Percentiles rank a stretch among this genome's conserved stretches.
phyloP scores from a whole-genome alignment of 1,140 invertebrate genomes.

The Venustaconcha ellipsiformis region DNA sequence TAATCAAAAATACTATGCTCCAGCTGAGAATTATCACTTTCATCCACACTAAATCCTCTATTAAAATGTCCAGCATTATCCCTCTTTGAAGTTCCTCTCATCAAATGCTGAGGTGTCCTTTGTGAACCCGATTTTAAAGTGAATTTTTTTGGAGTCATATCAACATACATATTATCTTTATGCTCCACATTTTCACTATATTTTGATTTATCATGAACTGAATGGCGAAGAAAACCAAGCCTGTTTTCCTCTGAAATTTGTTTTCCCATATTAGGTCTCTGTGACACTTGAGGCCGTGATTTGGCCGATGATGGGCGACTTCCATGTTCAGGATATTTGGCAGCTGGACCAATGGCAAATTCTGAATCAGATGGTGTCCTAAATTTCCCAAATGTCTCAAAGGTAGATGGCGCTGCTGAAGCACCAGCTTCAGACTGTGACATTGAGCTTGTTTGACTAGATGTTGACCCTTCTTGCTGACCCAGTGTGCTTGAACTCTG shows the following conservation, averaged over 20 bases:
- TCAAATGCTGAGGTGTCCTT: too few relatives aligned
- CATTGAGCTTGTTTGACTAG: slow-evolving; percentile 36
- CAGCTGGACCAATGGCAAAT: slow-evolving; percentile 45
- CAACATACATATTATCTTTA: too few relatives aligned
- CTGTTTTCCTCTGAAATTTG: slow-evolving; percentile 4
- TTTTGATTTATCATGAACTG: background rate
- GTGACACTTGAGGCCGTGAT: background rate
- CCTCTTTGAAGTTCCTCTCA: too few relatives aligned
- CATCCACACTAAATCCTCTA: too few relatives aligned
- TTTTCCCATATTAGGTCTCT: slow-evolving; percentile 6
- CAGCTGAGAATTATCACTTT: slow-evolving; percentile 11
- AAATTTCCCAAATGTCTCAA: slow-evolving; percentile 12
- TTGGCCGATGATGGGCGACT: slow-evolving; percentile 28
- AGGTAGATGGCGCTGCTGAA: slow-evolving; percentile 2
- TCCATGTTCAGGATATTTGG: slow-evolving; percentile 49
- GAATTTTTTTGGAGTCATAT: too few relatives aligned
- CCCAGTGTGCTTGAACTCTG: slow-evolving; percentile 51
- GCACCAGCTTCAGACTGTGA: background rate
- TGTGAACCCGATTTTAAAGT: too few relatives aligned
- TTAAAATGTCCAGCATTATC: too few relatives aligned
- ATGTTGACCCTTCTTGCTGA: slow-evolving; percentile 36
- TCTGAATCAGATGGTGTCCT: background rate
- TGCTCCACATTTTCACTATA: too few relatives aligned
- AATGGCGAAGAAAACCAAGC: slow-evolving; percentile 1
- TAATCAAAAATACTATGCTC: slow-evolving; percentile 37